Base-by-base conservation (phyloP, 1,140 invertebrate species). In the Rhynchophorus ferrugineus region DNA sequence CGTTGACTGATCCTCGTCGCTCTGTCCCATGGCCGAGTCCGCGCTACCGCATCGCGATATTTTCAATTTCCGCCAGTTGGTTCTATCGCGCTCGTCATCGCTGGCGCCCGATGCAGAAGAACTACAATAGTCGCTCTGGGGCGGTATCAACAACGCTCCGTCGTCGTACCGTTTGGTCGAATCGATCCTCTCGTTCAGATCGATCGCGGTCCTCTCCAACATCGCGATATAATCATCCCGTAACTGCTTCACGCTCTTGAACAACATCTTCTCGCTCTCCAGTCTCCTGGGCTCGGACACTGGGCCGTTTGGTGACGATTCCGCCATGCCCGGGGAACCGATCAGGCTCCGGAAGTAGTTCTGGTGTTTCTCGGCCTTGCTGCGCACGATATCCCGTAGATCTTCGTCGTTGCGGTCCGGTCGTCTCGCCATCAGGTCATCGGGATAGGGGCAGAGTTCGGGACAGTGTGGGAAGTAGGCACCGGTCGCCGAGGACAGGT, bases 1-100 rank as follows among this genome's bases (percentile, higher is more conserved):
- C n/a, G 29, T 17, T 20, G 59, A 58, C 42, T 65, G 63, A 58
- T 77, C 75, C 21, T 78, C 76, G 44, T 77, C 75, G 54, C 74
- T 76, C 6, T 74, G 68, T 2, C 64, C 65, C n/a, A 72, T 72
- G 1, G 76, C 77, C 11, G 75, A 78, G 60, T 78, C 77, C 0
- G 73, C 73, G 56, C 75, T 78, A 37, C 67, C 72, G 56, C 74
- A 75, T 50, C 76, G 68, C 36, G 48, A 46, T 7, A 67, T 62
- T 29, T 56, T 56, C 20, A 57, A 58, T 41, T 41, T 24, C 9
- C 33, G 33, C 51, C 49, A 60, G 37, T 49, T 56, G 14, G 20
- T 53, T 47, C 49, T 58, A 7, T 61, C 61, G 2, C 57, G 45
- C 48, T 68, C 66, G 22, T 67, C 68, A 21, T 67, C 65, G 42